A percentile compares a stretch with the other conserved stretches of the same genome.
phyloP scores from a whole-genome alignment of 2,888 invertebrate species.

The Chrysomela aeneicollis region DNA sequence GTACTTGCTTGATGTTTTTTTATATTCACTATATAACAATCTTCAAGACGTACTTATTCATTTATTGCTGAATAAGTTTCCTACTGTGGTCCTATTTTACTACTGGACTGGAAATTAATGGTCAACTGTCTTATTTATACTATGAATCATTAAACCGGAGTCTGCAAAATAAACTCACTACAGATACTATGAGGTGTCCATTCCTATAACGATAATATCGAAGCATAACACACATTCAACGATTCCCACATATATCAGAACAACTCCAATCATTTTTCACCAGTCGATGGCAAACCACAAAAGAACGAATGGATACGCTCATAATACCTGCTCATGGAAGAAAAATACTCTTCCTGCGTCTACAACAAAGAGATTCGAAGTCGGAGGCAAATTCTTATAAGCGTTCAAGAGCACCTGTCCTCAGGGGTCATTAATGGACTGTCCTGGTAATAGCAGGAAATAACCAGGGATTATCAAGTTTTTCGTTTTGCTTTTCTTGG shows the following conservation, averaged over 20 bases:
- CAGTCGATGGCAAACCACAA: not conserved
- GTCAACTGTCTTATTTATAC: no score
- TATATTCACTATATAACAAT: no score
- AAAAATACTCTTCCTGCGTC: not conserved
- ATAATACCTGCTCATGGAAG: not conserved
- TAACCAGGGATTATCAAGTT: not conserved
- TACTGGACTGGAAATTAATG: no score
- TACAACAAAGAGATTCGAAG: slow-evolving; percentile 8
- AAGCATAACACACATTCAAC: not conserved
- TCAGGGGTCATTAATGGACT: not conserved
- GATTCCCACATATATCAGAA: slow-evolving; percentile 8
- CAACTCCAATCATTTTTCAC: not conserved
- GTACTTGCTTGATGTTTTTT: no score
- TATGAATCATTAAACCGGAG: no score
- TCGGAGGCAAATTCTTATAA: not conserved
- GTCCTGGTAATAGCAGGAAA: slow-evolving; percentile 2
- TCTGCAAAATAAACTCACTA: no score
- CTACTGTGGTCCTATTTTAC: no score
- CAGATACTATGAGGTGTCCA: no score
- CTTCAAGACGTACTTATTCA: no score
- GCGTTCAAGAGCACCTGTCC: not conserved
- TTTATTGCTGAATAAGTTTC: no score
- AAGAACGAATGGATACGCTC: not conserved
- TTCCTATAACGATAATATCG: not conserved
- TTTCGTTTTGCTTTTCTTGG: not conserved